Evolutionary conservation across 1,140 invertebrate species (phyloP), one percentile per base, ranked within the genome.

Genomic region (Sesamia nonagrioides): DNA sequence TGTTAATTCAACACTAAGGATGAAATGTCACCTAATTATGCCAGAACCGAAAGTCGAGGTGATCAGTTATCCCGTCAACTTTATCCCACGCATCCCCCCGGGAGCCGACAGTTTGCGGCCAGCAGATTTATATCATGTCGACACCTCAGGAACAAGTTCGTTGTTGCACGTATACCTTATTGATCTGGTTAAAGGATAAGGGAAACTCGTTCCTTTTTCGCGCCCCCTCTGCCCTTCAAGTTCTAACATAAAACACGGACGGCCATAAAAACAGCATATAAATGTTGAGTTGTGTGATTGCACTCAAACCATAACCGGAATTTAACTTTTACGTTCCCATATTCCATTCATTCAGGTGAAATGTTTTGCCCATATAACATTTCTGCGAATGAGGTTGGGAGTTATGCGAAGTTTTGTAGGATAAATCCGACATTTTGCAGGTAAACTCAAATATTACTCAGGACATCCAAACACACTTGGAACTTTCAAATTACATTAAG

Each of bases 51-150:
- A n/a, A n/a, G n/a, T n/a, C n/a, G n/a, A n/a, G n/a, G n/a, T n/a
- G n/a, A n/a, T n/a, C n/a, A n/a, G n/a, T n/a, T n/a, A n/a, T n/a
- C n/a, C n/a, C n/a, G n/a, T n/a, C n/a, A n/a, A n/a, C n/a, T n/a
- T n/a, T n/a, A n/a, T n/a, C n/a, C n/a, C n/a, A n/a, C n/a, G n/a
- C n/a, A n/a, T n/a, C n/a, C n/a, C n/a, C n/a, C n/a, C n/a, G n/a
- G n/a, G n/a, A n/a, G n/a, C n/a, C n/a, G n/a, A n/a, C n/a, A n/a
- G n/a, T n/a, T n/a, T n/a, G n/a, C n/a, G n/a, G n/a, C n/a, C n/a
- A n/a, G n/a, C n/a, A 68, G 63, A 48, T 68, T 68, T 68, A 68
- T 68, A 68, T 68, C 42, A 27, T 42, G 45, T 50, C 42, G 11
- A 4, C 63, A 68, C 42, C 63, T 50, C 15, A 68, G 45, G 63